Percentiles rank a stretch among this genome's conserved stretches.
Evolutionary conservation across 1,140 invertebrate species (phyloP).

Genomic region (Agrypnia vestita): DNA sequence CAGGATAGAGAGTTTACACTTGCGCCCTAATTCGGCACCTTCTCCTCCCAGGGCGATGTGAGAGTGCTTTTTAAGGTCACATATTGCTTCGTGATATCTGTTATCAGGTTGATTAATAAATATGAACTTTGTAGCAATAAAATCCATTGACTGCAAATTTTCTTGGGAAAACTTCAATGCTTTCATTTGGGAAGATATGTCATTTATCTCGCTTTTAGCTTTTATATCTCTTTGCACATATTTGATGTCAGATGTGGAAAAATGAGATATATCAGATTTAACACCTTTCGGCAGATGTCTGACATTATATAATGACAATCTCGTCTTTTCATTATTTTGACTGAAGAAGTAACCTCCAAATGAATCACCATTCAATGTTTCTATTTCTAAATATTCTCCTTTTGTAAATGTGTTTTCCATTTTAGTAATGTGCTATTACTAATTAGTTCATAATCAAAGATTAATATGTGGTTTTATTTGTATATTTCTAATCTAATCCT

Average conservation of each 20-base stretch:
- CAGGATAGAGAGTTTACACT: conserved; percentile 71
- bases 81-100: conserved; percentile 67
- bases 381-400: conserved; percentile 69
- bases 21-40: conserved; percentile 69
- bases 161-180: conserved; percentile 68
- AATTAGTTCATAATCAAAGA: conserved; percentile 13
- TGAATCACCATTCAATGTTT: conserved; percentile 67
- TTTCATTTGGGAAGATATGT: conserved; percentile 52
- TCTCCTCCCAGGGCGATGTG: conserved; percentile 68
- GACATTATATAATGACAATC: conserved; percentile 69
- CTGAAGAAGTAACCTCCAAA: conserved; percentile 68
- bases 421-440: conserved; percentile 44
- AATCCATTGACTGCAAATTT: conserved; percentile 68
- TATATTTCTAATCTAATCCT: conserved; percentile 65
- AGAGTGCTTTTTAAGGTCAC: conserved; percentile 66
- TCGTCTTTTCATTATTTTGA: conserved; percentile 68
- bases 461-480: conserved; percentile 49
- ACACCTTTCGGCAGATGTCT: conserved; percentile 65
- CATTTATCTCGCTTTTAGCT: conserved; percentile 57
- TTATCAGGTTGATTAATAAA: conserved; percentile 69
- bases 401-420: conserved; percentile 70
- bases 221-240: conserved; percentile 67
- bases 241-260: conserved; percentile 68
- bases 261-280: conserved; percentile 66
- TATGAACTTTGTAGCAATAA: conserved; percentile 68